phyloP scores from a whole-genome alignment of 2,888 invertebrate genomes.

The Drosophila neotestacea region DNA sequence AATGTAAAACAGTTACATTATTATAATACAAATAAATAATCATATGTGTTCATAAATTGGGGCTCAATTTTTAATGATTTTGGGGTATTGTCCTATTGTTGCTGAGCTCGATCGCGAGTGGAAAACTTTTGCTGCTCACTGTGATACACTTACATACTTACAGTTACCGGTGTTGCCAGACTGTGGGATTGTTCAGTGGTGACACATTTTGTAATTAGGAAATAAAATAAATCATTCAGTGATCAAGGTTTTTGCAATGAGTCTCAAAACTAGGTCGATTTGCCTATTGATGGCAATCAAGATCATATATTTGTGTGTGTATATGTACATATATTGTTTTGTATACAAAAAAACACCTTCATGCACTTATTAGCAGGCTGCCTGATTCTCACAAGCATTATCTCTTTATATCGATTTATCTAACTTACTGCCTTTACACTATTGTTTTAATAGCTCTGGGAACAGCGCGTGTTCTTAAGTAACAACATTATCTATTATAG shows the following conservation, averaged over 20 bases:
- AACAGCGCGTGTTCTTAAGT: no score
- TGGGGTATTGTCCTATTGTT: not conserved
- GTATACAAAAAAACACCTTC: not conserved
- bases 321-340: not conserved
- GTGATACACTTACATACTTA: not conserved
- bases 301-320: not conserved
- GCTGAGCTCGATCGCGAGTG: not conserved
- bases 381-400: not conserved
- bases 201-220: not conserved
- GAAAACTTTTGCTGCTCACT: not conserved
- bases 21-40: not conserved
- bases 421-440: not conserved
- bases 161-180: not conserved
- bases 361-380: not conserved
- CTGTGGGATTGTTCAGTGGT: not conserved
- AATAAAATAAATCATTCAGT: not conserved
- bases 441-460: no score
- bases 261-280: constrained; percentile 7
- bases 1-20: not conserved
- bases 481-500: no score
- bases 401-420: not conserved
- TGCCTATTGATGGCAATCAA: constrained; percentile 3
- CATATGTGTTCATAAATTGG: not conserved
- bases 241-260: constrained; percentile 1
- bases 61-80: not conserved